These are phyloP conservation scores for Aphelinus certus DNA, from an alignment of 1,140 invertebrate genomes.

Conservation along the genomic window DNA sequence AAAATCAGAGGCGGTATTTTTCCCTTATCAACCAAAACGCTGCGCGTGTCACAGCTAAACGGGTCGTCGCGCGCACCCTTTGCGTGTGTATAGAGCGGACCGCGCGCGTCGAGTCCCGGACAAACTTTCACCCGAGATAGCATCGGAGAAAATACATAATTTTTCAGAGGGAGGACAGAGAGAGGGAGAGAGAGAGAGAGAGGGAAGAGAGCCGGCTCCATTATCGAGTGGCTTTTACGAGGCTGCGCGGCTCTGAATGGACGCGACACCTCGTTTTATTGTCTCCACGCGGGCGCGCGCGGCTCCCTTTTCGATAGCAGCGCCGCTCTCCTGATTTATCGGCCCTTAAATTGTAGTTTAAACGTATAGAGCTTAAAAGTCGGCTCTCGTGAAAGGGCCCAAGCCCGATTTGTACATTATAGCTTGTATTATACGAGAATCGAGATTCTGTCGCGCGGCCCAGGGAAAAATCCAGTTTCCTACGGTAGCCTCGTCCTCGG, in stretches of 20 bases:
- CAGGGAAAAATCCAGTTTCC: too few species aligned
- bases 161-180: slow-evolving; percentile 10
- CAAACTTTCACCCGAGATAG: too few species aligned
- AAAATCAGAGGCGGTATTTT: too few species aligned
- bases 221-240: slow-evolving; percentile 51
- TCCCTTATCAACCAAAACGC: too few species aligned
- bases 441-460: too few species aligned
- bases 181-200: background rate
- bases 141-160: slow-evolving; percentile 24
- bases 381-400: too few species aligned
- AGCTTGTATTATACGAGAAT: too few species aligned
- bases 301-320: background rate
- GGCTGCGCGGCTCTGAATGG: slow-evolving; percentile 20
- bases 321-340: slow-evolving; percentile 17
- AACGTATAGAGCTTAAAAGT: too few species aligned
- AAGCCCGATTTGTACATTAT: too few species aligned
- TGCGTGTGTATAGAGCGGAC: background rate
- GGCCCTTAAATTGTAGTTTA: background rate
- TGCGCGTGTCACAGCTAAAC: too few species aligned
- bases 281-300: background rate
- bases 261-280: slow-evolving; percentile 25
- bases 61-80: background rate
- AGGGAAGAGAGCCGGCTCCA: slow-evolving; percentile 39
- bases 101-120: background rate
- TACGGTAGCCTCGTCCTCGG: too few species aligned